Evolutionary conservation across 2,888 invertebrate genomes (phyloP).

Genomic region (Reticulitermes lucifugus): DNA sequence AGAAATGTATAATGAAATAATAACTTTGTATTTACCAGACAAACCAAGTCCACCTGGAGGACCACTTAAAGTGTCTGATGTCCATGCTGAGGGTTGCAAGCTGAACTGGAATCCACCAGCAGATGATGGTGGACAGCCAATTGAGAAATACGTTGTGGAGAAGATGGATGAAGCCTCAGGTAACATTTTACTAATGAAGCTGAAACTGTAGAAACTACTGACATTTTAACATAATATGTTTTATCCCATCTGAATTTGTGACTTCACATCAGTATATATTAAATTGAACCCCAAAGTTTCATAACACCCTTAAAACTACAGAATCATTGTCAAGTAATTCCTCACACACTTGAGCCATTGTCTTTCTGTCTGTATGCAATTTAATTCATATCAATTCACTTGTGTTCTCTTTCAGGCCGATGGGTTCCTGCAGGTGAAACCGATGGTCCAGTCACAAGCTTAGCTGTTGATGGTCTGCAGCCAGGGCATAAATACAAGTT

Average conservation of each 20-base stretch:
- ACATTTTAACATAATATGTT: not conserved
- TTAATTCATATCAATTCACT: no score
- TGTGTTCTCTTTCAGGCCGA: conserved; percentile 63
- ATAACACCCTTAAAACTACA: no score
- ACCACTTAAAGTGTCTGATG: conserved; percentile 89
- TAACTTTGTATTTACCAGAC: conserved; percentile 64
- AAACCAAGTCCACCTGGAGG: conserved; percentile 92
- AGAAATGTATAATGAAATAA: no score
- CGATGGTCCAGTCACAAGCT: conserved; percentile 80
- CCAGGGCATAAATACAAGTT: conserved; percentile 98
- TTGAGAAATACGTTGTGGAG: conserved; percentile 95
- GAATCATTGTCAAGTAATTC: no score
- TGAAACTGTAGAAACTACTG: not conserved
- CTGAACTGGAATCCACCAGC: conserved; percentile 93
- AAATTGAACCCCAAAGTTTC: no score
- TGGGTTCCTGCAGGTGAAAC: conserved; percentile 96
- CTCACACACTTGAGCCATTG: no score
- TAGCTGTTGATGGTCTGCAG: conserved; percentile 85
- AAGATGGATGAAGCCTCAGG: conserved; percentile 94
- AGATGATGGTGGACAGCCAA: conserved; percentile 94
- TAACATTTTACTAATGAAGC: not conserved
- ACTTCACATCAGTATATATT: not conserved
- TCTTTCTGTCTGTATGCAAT: no score
- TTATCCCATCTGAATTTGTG: not conserved
- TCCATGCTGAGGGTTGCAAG: conserved; percentile 90